Conservation (phyloP, 2,113 vertebrate genomes). For the Laticauda colubrina region DNA sequence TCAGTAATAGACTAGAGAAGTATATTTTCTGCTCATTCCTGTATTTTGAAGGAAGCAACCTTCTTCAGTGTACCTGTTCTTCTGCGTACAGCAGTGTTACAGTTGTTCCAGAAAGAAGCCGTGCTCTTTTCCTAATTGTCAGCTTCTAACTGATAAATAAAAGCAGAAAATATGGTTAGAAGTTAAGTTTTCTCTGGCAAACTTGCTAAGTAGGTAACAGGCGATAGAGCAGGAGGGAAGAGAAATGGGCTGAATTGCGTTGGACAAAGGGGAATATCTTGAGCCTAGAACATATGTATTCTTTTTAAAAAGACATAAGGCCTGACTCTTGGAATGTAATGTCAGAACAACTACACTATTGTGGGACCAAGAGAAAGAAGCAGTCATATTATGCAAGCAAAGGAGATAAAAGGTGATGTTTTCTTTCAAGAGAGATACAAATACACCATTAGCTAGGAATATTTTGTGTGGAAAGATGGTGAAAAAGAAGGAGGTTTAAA, state of each 20-base stretch:
- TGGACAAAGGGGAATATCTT: background rate
- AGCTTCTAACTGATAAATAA: too few species aligned
- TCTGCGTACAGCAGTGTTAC: too few species aligned
- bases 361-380: background rate
- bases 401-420: background rate
- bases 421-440: background rate
- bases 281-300: background rate
- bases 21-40: too few species aligned
- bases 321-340: background rate
- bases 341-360: background rate
- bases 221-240: accelerated
- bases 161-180: too few species aligned
- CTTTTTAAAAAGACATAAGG: background rate
- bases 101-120: too few species aligned
- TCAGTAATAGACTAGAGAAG: too few species aligned
- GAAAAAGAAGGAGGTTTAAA: background rate
- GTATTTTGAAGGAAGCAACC: too few species aligned
- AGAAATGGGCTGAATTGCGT: background rate
- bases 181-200: background rate
- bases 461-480: background rate
- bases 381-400: background rate
- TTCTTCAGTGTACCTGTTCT: too few species aligned
- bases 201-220: background rate
- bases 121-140: too few species aligned
- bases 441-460: background rate